Evolutionary conservation across 1,140 invertebrate genomes (phyloP).

Genomic region (Zelostemma sp.): DNA sequence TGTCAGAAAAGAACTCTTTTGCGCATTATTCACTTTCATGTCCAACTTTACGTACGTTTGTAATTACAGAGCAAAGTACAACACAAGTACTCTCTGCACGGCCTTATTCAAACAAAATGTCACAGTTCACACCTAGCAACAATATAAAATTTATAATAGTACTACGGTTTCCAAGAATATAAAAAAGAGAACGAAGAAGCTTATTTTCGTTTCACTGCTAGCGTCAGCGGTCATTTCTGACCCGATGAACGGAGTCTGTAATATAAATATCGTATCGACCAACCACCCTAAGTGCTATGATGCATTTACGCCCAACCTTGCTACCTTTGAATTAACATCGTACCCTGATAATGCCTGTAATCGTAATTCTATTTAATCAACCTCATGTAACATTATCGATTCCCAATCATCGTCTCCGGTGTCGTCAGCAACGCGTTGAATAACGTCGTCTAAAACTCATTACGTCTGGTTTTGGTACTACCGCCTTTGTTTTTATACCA

Average conservation of each 20-base stretch:
- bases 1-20: too few species aligned
- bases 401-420: slow-evolving; percentile 54
- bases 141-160: slow-evolving; percentile 16
- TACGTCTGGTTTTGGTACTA: too few species aligned
- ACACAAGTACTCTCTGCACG: background rate
- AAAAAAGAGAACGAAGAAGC: slow-evolving; percentile 7
- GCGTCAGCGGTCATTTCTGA: slow-evolving; percentile 10
- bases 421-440: slow-evolving; percentile 9
- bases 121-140: slow-evolving; percentile 1
- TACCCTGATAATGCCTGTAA: slow-evolving; percentile 47
- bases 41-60: background rate
- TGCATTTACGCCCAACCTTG: slow-evolving; percentile 31
- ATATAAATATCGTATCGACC: slow-evolving; percentile 38
- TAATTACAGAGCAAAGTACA: background rate
- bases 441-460: slow-evolving; percentile 9
- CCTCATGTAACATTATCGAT: slow-evolving; percentile 52
- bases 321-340: slow-evolving; percentile 38
- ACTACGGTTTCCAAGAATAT: slow-evolving; percentile 5
- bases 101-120: slow-evolving; percentile 8
- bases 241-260: slow-evolving; percentile 10
- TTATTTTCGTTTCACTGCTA: slow-evolving; percentile 30
- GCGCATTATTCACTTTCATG: too few species aligned
- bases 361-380: slow-evolving; percentile 59
- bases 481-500: too few species aligned
- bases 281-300: slow-evolving; percentile 11